Base-by-base conservation (phyloP, 2,797 vertebrate genomes). In the Limnodromus scolopaceus region DNA sequence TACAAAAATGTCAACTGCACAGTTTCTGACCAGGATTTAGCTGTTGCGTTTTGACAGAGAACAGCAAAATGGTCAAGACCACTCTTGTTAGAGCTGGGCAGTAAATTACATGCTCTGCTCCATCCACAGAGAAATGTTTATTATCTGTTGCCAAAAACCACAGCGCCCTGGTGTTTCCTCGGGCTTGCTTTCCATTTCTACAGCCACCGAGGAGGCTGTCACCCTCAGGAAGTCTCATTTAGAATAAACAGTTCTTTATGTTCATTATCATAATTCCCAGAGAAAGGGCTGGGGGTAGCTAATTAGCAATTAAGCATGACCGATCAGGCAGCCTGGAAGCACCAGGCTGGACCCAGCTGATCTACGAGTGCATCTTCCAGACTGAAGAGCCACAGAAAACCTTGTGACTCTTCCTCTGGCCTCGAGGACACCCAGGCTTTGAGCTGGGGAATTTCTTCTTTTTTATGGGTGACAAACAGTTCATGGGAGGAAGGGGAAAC, bases 71-170 rank as follows among this genome's bases (percentile, higher is more conserved):
- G 43, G 65, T 85, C 93, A 96, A 96, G 84, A 78, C 80, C 80
- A 87, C 92, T 93, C 93, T 95, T 87, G 82, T 87, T 96, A 97
- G 96, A 96, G 71, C 45, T 5, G 64, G 55, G 66, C 49, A 89
- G 93, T 96, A 97, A 97, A 97, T 97, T 97, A 96, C 84, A 95
- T 45, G 88, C 78, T 92, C 74, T 88, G 51, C 48, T 94, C 63
- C 75, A 86, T 95, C 89, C 95, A 96, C 84, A 93, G 96, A 96
- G 89, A 96, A 97, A 94, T 92, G 90, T 95, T 97, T 96, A 96
- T 92, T 48, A 65, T 90, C n/a, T 75, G 74, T 90, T 97, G 97
- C 97, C 98, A 98, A 98, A 97, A 97, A n/a, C 90, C 34, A 96
- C 97, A 97, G 51, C 18, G 57, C 48, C 89, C 89, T 97, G 94